phyloP scores from a whole-genome alignment of 2,113 vertebrate genomes.

The Pleuronectes platessa region DNA sequence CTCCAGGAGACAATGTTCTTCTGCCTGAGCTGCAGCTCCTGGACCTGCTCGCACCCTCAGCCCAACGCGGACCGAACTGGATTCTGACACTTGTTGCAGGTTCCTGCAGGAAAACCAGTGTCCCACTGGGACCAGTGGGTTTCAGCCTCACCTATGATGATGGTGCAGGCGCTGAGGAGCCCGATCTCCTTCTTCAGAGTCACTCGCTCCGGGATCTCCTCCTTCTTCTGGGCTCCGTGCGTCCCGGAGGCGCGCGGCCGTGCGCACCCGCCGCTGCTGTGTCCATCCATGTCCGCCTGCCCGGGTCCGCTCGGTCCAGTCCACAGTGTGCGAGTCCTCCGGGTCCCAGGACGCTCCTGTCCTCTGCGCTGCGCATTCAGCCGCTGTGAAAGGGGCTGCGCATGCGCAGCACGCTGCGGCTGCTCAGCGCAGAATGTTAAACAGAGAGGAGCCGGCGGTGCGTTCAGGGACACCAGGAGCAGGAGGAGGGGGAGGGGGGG shows the following conservation, averaged over 20 bases:
- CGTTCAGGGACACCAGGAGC: slow-evolving; percentile 62
- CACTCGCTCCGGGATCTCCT: slow-evolving; percentile 80
- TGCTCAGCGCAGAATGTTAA: slow-evolving; percentile 82
- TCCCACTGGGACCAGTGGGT: background rate
- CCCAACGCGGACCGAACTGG: no score
- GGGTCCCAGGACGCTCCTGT: slow-evolving; percentile 53
- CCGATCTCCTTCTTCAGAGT: slow-evolving; percentile 91
- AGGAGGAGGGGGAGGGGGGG: background rate
- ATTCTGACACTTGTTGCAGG: background rate
- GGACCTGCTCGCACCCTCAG: background rate
- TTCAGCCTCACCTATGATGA: slow-evolving; percentile 88
- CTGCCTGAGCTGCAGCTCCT: background rate
- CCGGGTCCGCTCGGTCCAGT: slow-evolving; percentile 58
- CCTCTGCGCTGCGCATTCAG: slow-evolving; percentile 76
- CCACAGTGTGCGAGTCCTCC: slow-evolving; percentile 23
- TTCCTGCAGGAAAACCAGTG: background rate
- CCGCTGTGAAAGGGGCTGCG: slow-evolving; percentile 78
- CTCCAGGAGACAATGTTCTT: background rate
- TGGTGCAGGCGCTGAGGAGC: slow-evolving; percentile 89
- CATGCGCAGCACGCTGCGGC: slow-evolving; percentile 81
- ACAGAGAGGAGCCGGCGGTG: slow-evolving; percentile 58
- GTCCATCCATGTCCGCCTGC: slow-evolving; percentile 82
- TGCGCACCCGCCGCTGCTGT: slow-evolving; percentile 60
- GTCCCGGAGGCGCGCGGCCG: slow-evolving; percentile 24
- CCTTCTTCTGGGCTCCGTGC: slow-evolving; percentile 28